Evolutionary conservation across 1,140 invertebrate genomes (phyloP), one percentile per base, ranked within the genome.

Genomic region (Pogonomyrmex californicus): DNA sequence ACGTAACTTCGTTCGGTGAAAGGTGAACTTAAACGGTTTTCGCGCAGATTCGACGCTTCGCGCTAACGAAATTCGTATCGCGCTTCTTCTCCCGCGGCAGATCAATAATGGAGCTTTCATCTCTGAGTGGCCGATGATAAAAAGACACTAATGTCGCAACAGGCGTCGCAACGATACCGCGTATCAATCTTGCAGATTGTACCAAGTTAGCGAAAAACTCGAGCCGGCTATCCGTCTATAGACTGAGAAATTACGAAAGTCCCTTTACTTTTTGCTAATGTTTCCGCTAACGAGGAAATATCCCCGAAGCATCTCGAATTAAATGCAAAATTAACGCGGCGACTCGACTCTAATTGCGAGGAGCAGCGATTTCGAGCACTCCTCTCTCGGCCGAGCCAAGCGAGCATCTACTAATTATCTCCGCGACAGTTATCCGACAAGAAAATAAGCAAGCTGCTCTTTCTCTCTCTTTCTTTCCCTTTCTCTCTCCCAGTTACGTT

Each of bases 351-450:
- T 83, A 83, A 83, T 83, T 83, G 79, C 79, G 54, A 75, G 54
- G n/a, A 83, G 68, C 68, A 62, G 79, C 79, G 79, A 82, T 82
- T 82, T 73, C 66, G 41, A 82, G 79, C 17, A 41, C 66, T 70
- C 30, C 70, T 70, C 44, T 17, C 41, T 63, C 77, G 5, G 49
- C n/a, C 79, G 68, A 38, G 54, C 36, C 41, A n/a, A 49, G 54
- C 68, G 79, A 83, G 79, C 68, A 83, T 85, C 73, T 65, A 79
- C 83, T 81, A 86, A 82, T 86, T 86, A 86, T 82, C 76, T 79
- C 47, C 36, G 83, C 75, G 83, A 78, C 83, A 79, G 62, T 85
- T 85, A 78, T 85, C 75, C 75, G 83, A 76, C 71, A 79, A 77
- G 71, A 85, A 85, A 86, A 86, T 73, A 79, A 85, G 56, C 66